Conservation (phyloP, 2,888 invertebrate genomes). For the Euphydryas editha region DNA sequence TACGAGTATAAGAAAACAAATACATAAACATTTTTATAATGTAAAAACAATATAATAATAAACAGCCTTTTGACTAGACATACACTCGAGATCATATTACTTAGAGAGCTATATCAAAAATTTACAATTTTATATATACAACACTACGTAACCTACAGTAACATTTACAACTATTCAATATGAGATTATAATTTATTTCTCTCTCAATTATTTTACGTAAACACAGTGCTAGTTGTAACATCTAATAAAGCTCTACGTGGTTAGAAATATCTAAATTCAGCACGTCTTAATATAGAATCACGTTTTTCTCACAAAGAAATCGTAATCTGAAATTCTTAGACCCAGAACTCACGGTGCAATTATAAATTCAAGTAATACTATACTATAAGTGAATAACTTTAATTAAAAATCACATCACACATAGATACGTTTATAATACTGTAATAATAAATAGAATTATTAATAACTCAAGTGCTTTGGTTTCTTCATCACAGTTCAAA, state of each 20-base stretch:
- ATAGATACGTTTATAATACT: no score
- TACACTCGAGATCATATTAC: conserved; percentile 5
- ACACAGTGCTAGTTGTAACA: neutral
- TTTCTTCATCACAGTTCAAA: neutral
- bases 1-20: neutral
- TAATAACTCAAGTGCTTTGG: neutral
- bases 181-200: neutral
- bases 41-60: neutral
- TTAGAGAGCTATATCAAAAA: neutral
- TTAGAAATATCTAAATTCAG: neutral
- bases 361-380: neutral
- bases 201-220: neutral
- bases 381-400: neutral
- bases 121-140: conserved; percentile 1
- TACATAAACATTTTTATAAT: neutral
- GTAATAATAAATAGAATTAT: neutral
- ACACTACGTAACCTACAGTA: neutral
- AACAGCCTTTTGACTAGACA: conserved; percentile 1
- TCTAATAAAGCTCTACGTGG: conserved; percentile 13
- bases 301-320: neutral
- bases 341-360: neutral
- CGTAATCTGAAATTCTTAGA: neutral
- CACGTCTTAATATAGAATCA: neutral
- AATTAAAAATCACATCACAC: neutral
- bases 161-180: neutral